Evolutionary conservation across 2,113 vertebrate genomes (phyloP).

Genomic region (Raja brachyura): DNA sequence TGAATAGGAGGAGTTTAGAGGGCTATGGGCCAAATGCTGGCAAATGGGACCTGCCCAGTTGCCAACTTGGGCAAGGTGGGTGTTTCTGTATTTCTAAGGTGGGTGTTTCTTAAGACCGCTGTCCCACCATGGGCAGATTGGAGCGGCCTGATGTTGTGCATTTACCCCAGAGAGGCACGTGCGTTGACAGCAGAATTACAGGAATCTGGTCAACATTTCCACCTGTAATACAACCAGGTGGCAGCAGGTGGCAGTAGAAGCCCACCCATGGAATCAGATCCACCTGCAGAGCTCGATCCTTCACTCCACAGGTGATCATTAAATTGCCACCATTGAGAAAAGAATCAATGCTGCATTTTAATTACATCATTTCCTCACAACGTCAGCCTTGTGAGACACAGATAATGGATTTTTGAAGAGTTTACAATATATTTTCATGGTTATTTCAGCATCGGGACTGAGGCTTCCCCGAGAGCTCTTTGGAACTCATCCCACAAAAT

Average conservation of each 20-base stretch:
- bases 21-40: too few species aligned
- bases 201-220: neutral
- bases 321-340: too few species aligned
- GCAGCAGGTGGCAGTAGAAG: conserved; percentile 17
- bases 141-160: too few species aligned
- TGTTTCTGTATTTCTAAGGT: too few species aligned
- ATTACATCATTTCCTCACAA: neutral
- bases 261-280: neutral
- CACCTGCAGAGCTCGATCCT: neutral
- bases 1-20: too few species aligned
- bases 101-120: too few species aligned
- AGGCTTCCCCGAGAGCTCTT: neutral
- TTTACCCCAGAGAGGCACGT: too few species aligned
- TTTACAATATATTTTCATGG: neutral
- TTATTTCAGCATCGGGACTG: too few species aligned
- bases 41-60: too few species aligned
- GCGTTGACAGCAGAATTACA: neutral
- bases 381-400: neutral
- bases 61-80: too few species aligned
- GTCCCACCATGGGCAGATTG: too few species aligned
- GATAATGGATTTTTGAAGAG: neutral
- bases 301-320: neutral
- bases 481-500: neutral
- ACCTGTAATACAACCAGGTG: neutral
- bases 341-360: neutral